Percentiles rank a stretch among this genome's conserved stretches.
These are phyloP conservation scores for Petrocephalus zakoni DNA, from an alignment of 2,113 vertebrate genomes.

Conservation along the genomic window DNA sequence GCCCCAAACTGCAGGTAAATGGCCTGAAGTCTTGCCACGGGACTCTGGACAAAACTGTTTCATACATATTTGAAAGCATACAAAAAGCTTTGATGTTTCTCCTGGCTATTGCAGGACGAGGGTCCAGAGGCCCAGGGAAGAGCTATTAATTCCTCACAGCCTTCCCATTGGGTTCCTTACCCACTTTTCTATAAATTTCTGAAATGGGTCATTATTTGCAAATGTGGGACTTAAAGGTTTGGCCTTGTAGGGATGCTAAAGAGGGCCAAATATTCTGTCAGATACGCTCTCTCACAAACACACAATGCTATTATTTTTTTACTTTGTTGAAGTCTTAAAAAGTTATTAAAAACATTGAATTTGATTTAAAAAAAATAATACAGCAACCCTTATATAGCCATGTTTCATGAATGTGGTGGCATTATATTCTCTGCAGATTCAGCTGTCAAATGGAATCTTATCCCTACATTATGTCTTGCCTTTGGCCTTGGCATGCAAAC, in stretches of 20 bases:
- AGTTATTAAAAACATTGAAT: not conserved
- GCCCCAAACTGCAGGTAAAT: too few species aligned
- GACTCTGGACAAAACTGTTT: too few species aligned
- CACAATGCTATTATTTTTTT: not conserved
- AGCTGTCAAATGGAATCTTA: not conserved
- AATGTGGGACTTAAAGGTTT: too few species aligned
- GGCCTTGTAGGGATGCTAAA: not conserved
- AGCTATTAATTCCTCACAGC: too few species aligned
- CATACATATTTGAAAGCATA: too few species aligned
- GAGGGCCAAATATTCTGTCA: not conserved
- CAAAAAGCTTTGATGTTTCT: too few species aligned
- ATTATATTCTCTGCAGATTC: not conserved
- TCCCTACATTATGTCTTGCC: not conserved
- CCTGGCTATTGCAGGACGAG: too few species aligned
- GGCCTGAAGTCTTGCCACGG: too few species aligned
- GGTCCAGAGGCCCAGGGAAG: too few species aligned
- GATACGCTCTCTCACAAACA: not conserved
- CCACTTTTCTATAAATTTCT: too few species aligned
- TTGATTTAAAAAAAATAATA: not conserved
- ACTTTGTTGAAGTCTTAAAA: not conserved
- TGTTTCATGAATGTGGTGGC: not conserved
- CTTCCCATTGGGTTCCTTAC: too few species aligned
- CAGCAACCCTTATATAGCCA: not conserved
- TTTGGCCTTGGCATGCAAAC: not conserved
- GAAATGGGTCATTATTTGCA: too few species aligned